phyloP scores from a whole-genome alignment of 2,797 vertebrate genomes.

The Steatocranus sp. region DNA sequence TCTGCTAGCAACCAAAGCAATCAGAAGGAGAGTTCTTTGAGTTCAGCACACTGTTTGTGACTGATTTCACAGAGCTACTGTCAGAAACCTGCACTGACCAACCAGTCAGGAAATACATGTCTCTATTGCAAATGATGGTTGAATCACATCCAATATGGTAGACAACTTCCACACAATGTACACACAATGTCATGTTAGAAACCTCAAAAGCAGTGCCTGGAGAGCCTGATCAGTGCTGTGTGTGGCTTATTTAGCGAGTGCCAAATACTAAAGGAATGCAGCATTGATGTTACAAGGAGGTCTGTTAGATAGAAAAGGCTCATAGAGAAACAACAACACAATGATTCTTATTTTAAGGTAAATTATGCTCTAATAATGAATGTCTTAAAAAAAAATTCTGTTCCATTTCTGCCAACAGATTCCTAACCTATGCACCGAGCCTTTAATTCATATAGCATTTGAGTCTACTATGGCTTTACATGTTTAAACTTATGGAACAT shows the following conservation, averaged over 20 bases:
- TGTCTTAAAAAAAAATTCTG: fast-evolving
- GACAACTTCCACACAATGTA: not conserved
- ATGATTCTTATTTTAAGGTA: not conserved
- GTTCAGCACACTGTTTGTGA: not conserved
- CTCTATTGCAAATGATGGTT: not conserved
- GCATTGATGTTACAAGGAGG: fast-evolving
- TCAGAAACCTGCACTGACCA: not conserved
- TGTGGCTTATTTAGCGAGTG: not conserved
- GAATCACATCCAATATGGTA: fast-evolving
- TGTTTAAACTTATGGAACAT: fast-evolving
- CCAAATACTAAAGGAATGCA: not conserved
- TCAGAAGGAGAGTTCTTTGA: not conserved
- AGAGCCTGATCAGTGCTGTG: not conserved
- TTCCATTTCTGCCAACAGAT: not conserved
- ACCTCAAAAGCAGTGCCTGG: not conserved
- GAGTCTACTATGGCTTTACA: not conserved
- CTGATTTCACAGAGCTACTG: not conserved
- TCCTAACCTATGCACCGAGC: fast-evolving
- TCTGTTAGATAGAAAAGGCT: not conserved
- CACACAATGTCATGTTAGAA: not conserved
- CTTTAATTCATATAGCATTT: fast-evolving
- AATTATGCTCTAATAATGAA: not conserved
- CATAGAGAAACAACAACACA: not conserved
- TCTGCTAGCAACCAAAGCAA: fast-evolving
- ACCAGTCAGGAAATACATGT: not conserved